Conservation (phyloP, 37 sponge, comb jelly and placozoan species). For the Ephydatia muelleri region DNA sequence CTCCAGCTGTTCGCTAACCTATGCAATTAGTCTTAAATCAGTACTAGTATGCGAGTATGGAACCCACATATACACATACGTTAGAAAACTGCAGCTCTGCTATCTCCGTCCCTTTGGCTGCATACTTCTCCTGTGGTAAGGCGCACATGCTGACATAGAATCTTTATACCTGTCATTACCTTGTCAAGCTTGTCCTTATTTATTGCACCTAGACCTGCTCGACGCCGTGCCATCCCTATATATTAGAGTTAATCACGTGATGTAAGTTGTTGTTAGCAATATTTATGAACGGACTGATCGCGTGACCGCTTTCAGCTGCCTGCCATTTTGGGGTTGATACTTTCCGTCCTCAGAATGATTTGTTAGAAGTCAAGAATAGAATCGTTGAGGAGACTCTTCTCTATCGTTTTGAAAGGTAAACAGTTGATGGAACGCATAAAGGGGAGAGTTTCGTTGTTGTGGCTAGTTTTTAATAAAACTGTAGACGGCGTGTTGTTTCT, state of each 20-base stretch:
- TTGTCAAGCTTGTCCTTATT: slow-evolving; percentile 79
- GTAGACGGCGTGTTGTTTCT: neutral
- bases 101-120: slow-evolving; percentile 93
- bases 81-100: slow-evolving; percentile 91
- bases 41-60: neutral
- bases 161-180: slow-evolving; percentile 25
- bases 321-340: slow-evolving; percentile 43
- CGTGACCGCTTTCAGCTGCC: slow-evolving; percentile 9
- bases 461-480: too few relatives aligned
- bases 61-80: slow-evolving; percentile 17
- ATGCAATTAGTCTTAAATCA: neutral
- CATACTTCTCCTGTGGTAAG: slow-evolving; percentile 75
- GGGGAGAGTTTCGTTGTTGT: too few relatives aligned
- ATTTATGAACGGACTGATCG: neutral
- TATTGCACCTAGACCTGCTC: slow-evolving; percentile 83
- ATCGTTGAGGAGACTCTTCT: slow-evolving; percentile 87
- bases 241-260: neutral
- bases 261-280: neutral
- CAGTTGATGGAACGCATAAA: neutral
- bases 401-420: slow-evolving; percentile 70
- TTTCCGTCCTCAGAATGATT: slow-evolving; percentile 70
- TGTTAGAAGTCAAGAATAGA: slow-evolving; percentile 90
- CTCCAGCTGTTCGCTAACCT: slow-evolving; percentile 86
- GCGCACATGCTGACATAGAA: neutral
- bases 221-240: slow-evolving; percentile 74